phyloP scores from a whole-genome alignment of 2,113 vertebrate species.

The Lophochroa leadbeateri region DNA sequence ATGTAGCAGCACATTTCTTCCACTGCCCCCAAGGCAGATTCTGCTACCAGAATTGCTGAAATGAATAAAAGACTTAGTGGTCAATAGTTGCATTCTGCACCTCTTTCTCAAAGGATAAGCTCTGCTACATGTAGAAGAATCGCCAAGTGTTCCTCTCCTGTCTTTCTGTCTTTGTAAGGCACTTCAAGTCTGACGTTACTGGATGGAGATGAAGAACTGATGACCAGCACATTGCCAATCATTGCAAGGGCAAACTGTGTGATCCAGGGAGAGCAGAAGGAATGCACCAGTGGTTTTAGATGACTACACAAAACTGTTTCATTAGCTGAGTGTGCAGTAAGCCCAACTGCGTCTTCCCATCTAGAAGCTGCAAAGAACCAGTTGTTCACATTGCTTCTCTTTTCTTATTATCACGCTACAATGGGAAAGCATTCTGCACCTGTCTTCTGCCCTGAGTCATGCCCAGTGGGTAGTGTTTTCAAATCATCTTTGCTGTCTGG shows the following conservation, averaged over 20 bases:
- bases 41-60: neutral
- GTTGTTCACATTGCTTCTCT: neutral
- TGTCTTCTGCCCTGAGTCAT: neutral
- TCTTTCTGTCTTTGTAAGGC: neutral
- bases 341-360: neutral
- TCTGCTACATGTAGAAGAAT: neutral
- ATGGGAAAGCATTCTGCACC: neutral
- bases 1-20: neutral
- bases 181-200: neutral
- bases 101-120: neutral
- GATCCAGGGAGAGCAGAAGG: neutral
- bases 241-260: neutral
- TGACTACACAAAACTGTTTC: neutral
- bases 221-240: neutral
- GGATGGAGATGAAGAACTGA: neutral
- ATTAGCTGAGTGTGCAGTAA: neutral
- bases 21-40: neutral
- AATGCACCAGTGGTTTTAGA: neutral
- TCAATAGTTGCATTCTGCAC: neutral
- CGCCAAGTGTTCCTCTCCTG: neutral
- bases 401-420: neutral
- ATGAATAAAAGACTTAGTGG: neutral
- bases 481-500: neutral
- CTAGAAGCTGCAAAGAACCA: neutral
- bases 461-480: neutral